Conservation (phyloP, 2,113 vertebrate species). For the Paracanthobrama guichenoti region DNA sequence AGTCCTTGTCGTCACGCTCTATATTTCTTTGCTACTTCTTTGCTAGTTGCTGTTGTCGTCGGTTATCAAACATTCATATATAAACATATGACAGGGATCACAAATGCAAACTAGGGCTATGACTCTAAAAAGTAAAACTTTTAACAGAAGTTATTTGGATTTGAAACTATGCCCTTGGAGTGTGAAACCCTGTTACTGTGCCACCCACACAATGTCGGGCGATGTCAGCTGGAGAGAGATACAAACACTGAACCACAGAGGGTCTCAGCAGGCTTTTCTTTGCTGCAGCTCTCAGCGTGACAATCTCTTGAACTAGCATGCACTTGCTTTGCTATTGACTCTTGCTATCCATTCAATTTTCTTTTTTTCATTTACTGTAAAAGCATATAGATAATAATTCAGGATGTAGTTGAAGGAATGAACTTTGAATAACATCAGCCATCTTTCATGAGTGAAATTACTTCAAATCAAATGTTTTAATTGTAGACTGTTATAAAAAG, state of each 20-base stretch:
- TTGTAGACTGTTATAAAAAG: no score
- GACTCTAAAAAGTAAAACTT: constrained; percentile 19
- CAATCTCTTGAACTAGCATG: not conserved
- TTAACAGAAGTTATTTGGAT: constrained; percentile 55
- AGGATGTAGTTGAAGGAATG: not conserved
- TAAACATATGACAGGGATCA: constrained; percentile 18
- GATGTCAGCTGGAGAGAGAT: not conserved
- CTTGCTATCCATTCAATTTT: not conserved
- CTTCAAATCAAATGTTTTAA: not conserved
- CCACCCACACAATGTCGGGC: not conserved
- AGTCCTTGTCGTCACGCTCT: not conserved
- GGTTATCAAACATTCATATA: constrained; percentile 44
- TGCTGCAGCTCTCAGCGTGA: not conserved
- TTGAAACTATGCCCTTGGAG: constrained; percentile 25
- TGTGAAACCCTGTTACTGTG: not conserved
- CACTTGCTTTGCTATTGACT: not conserved
- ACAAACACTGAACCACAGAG: not conserved
- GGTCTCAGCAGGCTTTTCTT: not conserved
- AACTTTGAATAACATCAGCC: not conserved
- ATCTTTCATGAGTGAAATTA: not conserved
- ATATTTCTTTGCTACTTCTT: constrained; percentile 7
- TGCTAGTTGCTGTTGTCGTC: constrained; percentile 21
- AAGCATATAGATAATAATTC: not conserved
- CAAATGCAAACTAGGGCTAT: constrained; percentile 20
- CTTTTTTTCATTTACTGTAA: not conserved